Evolutionary conservation across 2,888 invertebrate species (phyloP).

Genomic region (Platycheirus rosarum): DNA sequence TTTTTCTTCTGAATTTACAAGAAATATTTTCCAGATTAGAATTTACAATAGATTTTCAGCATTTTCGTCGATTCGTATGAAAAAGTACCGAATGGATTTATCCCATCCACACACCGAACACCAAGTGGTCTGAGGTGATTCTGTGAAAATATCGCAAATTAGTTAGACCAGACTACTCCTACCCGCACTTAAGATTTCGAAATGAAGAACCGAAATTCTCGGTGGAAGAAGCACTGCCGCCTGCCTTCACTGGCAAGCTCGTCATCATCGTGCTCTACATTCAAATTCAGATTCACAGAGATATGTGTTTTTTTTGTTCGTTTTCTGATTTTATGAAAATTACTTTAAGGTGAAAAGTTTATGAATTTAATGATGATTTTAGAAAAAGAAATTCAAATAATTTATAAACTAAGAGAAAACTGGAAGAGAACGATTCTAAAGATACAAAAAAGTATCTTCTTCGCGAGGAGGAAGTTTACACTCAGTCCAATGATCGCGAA

Average conservation of each 20-base stretch:
- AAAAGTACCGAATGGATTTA: conserved; percentile 65
- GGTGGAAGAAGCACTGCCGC: conserved; percentile 41
- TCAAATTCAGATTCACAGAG: conserved; percentile 30
- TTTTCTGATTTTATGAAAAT: conserved; percentile 56
- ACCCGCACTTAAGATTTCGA: conserved; percentile 72
- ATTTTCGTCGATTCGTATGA: conserved; percentile 61
- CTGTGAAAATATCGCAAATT: conserved; percentile 69
- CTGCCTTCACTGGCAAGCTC: conserved; percentile 43
- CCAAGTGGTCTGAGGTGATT: conserved; percentile 67
- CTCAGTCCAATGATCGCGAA: conserved; percentile 62
- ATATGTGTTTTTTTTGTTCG: conserved; percentile 41
- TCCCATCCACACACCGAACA: conserved; percentile 67
- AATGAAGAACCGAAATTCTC: conserved; percentile 55
- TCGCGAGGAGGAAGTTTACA: conserved; percentile 47
- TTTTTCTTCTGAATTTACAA: too few relatives aligned
- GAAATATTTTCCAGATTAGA: conserved; percentile 5
- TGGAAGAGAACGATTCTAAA: conserved; percentile 54
- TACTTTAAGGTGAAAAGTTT: conserved; percentile 70
- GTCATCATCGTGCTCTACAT: conserved; percentile 33
- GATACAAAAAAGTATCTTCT: conserved; percentile 30
- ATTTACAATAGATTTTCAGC: conserved; percentile 59
- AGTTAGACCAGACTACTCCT: conserved; percentile 65
- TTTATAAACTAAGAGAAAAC: conserved; percentile 52
- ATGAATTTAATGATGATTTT: conserved; percentile 52
- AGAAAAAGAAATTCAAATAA: conserved; percentile 26